Base-by-base conservation (phyloP, 2,113 vertebrate species). In the Trachemys scripta region DNA sequence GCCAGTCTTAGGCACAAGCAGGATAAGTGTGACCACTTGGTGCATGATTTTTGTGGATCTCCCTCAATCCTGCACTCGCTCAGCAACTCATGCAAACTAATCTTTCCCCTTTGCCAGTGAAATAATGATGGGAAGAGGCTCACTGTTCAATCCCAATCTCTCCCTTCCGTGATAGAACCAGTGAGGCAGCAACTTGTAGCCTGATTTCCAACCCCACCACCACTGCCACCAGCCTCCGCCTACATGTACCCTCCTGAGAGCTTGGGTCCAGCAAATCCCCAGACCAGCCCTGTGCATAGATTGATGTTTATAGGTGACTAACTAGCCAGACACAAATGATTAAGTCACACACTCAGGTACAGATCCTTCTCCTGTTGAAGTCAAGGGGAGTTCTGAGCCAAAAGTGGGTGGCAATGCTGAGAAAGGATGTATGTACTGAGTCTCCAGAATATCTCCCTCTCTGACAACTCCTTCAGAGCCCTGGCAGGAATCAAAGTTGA, bases 1-100 rank as follows among this genome's bases (percentile, higher is more conserved):
- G 97, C 94, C 92, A 96, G 94, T 95, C 59, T 2, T 22, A 93
- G 95, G 69, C 62, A 96, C 89, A 91, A 57, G 83, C 53, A 54
- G 13, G 53, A 81, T 79, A 96, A 9, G 2, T 84, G 29, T 2
- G 38, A 84, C 51, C 53, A 42, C 81, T 27, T 27, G 25, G 11
- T 57, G 29, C 1, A 2, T 57, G 10, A 8, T 50, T 92, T 86
- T 1, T 2, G 11, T 53, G 56, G 14, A 19, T 91, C 2, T 93
- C 51, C 82, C 42, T 85, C n/a, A 90, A 80, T 16, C 24, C 45
- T 53, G 82, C 31, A 76, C n/a, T 45, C 24, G 82, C 5, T 50
- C 49, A 50, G 51, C 25, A 29, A n/a, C 69, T 89, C 90, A 90
- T 92, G 95, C 90, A 95, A 95, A 92, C 50, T 86, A 10, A 3